These are phyloP conservation scores for Ricordea florida DNA, from an alignment of 92 coral and sea anemone genomes.

Conservation along the genomic window DNA sequence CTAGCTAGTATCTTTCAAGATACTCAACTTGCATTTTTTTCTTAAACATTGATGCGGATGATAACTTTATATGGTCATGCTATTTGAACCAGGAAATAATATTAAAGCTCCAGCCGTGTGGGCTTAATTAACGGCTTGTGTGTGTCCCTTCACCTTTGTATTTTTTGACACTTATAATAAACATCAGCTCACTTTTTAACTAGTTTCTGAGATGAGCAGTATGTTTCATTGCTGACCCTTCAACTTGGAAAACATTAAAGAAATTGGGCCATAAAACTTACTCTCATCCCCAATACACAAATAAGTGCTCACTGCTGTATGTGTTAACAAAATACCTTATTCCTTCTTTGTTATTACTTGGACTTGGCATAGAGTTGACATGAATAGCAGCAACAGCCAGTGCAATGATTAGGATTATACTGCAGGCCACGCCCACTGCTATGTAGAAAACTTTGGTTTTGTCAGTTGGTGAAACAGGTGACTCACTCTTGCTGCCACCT, in stretches of 20 bases:
- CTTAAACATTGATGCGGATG: no score
- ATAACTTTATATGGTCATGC: no score
- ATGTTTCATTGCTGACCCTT: no score
- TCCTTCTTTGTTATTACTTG: conserved; percentile 71
- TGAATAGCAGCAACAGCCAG: conserved; percentile 94
- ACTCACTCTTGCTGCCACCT: neutral
- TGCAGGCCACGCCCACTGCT: conserved; percentile 94
- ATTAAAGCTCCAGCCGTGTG: no score
- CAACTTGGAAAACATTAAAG: neutral
- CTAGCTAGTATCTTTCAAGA: no score
- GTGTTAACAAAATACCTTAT: conserved; percentile 65
- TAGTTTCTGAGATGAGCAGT: no score
- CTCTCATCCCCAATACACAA: neutral
- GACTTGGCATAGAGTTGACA: conserved; percentile 91
- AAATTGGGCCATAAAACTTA: neutral
- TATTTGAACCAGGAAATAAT: no score
- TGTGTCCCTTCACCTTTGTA: no score
- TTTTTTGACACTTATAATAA: no score
- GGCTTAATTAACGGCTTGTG: no score
- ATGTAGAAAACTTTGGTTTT: conserved; percentile 85
- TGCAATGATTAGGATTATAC: conserved; percentile 86
- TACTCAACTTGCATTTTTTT: no score
- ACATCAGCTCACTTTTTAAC: no score
- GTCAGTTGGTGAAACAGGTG: conserved; percentile 35
- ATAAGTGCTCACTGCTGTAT: neutral